These are phyloP conservation scores for Trypoxylon attenuatum DNA, from an alignment of 2,888 invertebrate genomes.

Conservation along the genomic window DNA sequence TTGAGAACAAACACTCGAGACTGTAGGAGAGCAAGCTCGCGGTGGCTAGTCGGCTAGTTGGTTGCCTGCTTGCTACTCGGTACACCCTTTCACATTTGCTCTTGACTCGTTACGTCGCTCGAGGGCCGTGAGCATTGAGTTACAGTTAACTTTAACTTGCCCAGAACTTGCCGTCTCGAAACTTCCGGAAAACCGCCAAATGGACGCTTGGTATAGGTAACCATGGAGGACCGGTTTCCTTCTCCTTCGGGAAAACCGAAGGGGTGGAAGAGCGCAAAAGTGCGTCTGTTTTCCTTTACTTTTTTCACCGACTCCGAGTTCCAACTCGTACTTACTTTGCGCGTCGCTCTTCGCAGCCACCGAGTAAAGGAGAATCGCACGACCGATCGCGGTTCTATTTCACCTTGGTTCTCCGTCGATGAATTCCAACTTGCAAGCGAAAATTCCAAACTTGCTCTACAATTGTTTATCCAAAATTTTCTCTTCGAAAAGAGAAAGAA, in stretches of 20 bases:
- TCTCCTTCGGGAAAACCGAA: constrained; percentile 23
- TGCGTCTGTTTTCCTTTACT: constrained; percentile 25
- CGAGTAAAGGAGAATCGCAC: constrained; percentile 3
- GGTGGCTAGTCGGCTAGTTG: constrained; percentile 9
- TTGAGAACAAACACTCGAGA: constrained; percentile 27
- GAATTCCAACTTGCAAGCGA: not conserved
- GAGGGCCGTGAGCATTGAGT: constrained; percentile 42
- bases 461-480: too few species aligned
- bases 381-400: too few species aligned
- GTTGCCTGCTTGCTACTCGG: constrained; percentile 7
- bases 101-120: constrained; percentile 40
- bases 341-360: constrained; percentile 10
- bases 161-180: constrained; percentile 53
- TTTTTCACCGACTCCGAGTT: constrained; percentile 16
- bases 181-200: constrained; percentile 52
- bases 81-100: constrained; percentile 37
- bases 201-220: constrained; percentile 30
- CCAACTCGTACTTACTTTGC: too few species aligned
- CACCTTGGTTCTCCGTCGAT: too few species aligned
- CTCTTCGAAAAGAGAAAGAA: too few species aligned
- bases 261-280: constrained; percentile 14
- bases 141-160: constrained; percentile 56
- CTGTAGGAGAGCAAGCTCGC: constrained; percentile 7
- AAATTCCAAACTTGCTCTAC: too few species aligned
- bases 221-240: constrained; percentile 4